These are phyloP conservation scores for Orussus abietinus DNA, from an alignment of 1,140 invertebrate species.

Conservation along the genomic window DNA sequence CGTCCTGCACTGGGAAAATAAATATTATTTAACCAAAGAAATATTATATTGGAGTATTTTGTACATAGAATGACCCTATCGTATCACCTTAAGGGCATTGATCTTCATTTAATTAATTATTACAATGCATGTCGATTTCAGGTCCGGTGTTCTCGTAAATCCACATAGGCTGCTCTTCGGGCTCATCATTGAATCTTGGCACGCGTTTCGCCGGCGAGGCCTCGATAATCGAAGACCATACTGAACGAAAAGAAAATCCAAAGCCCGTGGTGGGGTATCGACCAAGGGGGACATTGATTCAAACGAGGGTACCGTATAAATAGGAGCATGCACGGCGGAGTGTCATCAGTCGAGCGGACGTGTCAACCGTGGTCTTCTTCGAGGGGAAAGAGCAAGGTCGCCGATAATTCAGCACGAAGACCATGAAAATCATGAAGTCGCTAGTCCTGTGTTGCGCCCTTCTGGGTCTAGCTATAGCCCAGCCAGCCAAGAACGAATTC, in stretches of 20 bases:
- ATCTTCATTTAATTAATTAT: no score
- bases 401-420: conserved; percentile 1
- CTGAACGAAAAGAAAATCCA: conserved; percentile 55
- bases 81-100: no score
- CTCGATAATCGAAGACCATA: conserved; percentile 55
- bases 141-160: no score
- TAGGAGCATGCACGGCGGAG: conserved; percentile 35
- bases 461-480: conserved; percentile 55
- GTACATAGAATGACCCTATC: no score
- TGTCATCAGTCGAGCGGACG: conserved; percentile 4
- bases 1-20: no score
- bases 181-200: conserved; percentile 31
- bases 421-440: conserved; percentile 30
- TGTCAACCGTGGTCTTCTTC: conserved; percentile 17
- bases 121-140: no score
- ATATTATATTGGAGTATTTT: no score
- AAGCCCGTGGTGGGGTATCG: conserved; percentile 10
- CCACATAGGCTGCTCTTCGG: conserved; percentile 1
- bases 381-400: conserved; percentile 4
- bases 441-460: conserved; percentile 38
- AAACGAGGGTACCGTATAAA: conserved; percentile 45
- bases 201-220: conserved; percentile 36
- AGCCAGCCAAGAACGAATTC: conserved; percentile 62
- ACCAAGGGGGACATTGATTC: conserved; percentile 12
- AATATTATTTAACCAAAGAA: no score